phyloP scores from a whole-genome alignment of 1,140 invertebrate genomes.

The Rhysida immarginata region DNA sequence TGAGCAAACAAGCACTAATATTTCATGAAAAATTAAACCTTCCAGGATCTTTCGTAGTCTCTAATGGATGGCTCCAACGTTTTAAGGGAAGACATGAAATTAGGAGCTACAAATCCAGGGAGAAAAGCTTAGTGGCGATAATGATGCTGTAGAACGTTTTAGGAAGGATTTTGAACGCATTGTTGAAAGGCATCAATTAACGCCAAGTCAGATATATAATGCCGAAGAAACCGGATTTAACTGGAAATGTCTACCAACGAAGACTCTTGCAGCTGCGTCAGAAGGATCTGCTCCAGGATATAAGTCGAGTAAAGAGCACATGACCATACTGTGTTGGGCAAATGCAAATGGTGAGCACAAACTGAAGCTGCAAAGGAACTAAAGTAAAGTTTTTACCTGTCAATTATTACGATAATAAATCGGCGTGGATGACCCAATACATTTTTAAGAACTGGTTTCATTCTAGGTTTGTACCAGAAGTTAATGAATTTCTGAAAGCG shows the following conservation, averaged over 20 bases:
- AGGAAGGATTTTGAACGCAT: not conserved
- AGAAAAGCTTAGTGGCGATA: not conserved
- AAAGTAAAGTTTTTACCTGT: not conserved
- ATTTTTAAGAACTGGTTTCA: not conserved
- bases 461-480: not conserved
- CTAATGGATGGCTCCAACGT: not conserved
- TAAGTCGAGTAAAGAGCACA: not conserved
- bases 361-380: not conserved
- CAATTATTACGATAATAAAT: not conserved
- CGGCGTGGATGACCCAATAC: not conserved
- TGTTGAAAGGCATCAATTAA: not conserved
- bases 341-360: not conserved
- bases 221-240: conserved; percentile 1
- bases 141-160: not conserved
- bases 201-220: not conserved
- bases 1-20: too few species aligned
- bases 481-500: not conserved
- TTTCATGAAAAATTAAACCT: too few species aligned
- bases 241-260: not conserved
- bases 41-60: too few species aligned
- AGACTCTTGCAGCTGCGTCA: not conserved
- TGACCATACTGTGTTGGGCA: not conserved
- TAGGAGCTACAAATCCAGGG: not conserved
- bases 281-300: not conserved
- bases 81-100: not conserved